These are phyloP conservation scores for Gallinago paraguaiae DNA, from an alignment of 2,113 vertebrate genomes.

Conservation along the genomic window DNA sequence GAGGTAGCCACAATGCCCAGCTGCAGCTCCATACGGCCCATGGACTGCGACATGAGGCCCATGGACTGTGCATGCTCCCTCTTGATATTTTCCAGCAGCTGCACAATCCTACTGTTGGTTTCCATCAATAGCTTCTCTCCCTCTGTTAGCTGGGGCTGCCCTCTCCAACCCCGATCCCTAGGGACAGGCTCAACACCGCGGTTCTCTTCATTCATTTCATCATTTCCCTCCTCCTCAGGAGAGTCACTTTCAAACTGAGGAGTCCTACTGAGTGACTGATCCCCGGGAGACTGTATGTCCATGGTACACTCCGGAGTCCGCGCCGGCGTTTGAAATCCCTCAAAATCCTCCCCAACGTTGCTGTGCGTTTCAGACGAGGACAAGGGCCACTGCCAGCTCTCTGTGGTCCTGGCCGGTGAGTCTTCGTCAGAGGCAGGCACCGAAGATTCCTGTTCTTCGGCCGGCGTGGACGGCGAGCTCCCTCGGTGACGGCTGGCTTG, in stretches of 20 bases:
- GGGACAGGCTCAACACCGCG: slow-evolving; percentile 75
- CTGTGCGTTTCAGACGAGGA: slow-evolving; percentile 74
- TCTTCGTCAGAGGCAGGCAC: slow-evolving; percentile 74
- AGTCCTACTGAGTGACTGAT: slow-evolving; percentile 77
- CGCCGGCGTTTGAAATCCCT: slow-evolving; percentile 74
- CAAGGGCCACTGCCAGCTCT: slow-evolving; percentile 76
- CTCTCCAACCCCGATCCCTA: slow-evolving; percentile 78
- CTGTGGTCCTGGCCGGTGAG: slow-evolving; percentile 74
- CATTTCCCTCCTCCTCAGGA: slow-evolving; percentile 76
- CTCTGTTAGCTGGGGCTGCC: slow-evolving; percentile 75
- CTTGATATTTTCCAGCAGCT: slow-evolving; percentile 77
- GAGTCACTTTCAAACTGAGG: slow-evolving; percentile 77
- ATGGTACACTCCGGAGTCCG: slow-evolving; percentile 73
- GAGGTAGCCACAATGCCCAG: slow-evolving; percentile 77
- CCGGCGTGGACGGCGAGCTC: slow-evolving; percentile 73
- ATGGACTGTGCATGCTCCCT: slow-evolving; percentile 77
- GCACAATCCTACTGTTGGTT: slow-evolving; percentile 78
- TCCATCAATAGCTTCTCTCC: slow-evolving; percentile 75
- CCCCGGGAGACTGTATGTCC: slow-evolving; percentile 72
- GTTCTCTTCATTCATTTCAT: slow-evolving; percentile 73
- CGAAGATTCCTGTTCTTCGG: slow-evolving; percentile 74
- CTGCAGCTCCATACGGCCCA: slow-evolving; percentile 76
- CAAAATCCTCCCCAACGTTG: slow-evolving; percentile 77
- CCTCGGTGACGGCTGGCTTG: slow-evolving; percentile 70
- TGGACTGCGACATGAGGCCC: slow-evolving; percentile 76